These are phyloP conservation scores for Bufotes viridis DNA, from an alignment of 2,797 vertebrate species.

Conservation along the genomic window DNA sequence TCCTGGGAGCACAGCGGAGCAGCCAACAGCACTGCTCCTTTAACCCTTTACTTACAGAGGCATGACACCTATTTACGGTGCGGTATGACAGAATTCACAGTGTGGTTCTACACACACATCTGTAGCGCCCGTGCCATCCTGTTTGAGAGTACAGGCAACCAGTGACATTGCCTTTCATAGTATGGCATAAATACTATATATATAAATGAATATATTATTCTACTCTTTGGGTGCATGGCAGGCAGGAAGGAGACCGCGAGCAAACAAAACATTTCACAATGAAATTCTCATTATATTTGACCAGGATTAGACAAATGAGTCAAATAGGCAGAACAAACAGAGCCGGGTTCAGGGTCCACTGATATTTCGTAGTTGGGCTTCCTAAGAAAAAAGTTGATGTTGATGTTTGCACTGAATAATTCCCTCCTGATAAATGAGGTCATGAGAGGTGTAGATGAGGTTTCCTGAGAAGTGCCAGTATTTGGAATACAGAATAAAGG, in stretches of 20 bases:
- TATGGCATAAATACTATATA: too few species aligned
- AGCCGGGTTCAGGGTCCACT: not conserved
- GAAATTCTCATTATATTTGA: not conserved
- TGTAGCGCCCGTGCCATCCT: too few species aligned
- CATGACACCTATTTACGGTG: too few species aligned
- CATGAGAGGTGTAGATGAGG: not conserved
- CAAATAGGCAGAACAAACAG: not conserved
- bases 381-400: not conserved
- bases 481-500: not conserved
- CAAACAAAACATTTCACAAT: not conserved
- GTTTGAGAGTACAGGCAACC: too few species aligned
- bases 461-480: not conserved
- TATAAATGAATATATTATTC: too few species aligned
- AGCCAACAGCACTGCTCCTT: too few species aligned
- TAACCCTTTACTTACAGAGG: too few species aligned
- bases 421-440: not conserved
- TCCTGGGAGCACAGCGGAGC: too few species aligned
- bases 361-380: not conserved
- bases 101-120: too few species aligned
- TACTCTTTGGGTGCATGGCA: not conserved
- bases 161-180: too few species aligned
- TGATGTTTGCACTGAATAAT: not conserved
- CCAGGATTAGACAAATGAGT: not conserved
- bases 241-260: not conserved
- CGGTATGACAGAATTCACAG: too few species aligned